Evolutionary conservation across 35 echinoderm and acorn worm genomes (phyloP).

Genomic region (Stichopus chloronotus): DNA sequence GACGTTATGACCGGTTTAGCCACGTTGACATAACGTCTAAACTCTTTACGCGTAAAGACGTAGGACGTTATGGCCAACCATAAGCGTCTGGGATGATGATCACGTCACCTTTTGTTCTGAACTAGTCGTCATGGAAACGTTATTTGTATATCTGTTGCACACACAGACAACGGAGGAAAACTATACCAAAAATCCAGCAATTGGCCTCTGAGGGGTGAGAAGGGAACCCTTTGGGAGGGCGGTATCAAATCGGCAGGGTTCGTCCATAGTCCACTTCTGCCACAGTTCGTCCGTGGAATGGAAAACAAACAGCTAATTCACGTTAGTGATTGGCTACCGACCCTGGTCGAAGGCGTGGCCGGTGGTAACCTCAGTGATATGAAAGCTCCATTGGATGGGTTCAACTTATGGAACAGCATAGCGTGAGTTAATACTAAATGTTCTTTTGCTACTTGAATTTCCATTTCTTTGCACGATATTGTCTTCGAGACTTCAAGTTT

Average conservation of each 20-base stretch:
- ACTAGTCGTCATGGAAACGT: too few species aligned
- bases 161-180: slow-evolving; percentile 62
- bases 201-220: slow-evolving; percentile 78
- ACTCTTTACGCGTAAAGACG: too few species aligned
- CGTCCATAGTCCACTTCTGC: slow-evolving; percentile 70
- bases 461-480: too few species aligned
- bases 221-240: slow-evolving; percentile 82
- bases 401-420: slow-evolving; percentile 58
- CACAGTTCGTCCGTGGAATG: slow-evolving; percentile 60
- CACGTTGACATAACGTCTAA: too few species aligned
- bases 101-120: too few species aligned
- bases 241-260: slow-evolving; percentile 69
- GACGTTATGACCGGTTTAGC: too few species aligned
- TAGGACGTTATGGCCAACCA: too few species aligned
- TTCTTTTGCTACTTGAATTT: neutral
- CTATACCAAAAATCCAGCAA: slow-evolving; percentile 49
- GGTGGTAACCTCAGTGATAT: slow-evolving; percentile 44
- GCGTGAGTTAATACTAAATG: slow-evolving; percentile 20
- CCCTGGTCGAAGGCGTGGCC: slow-evolving; percentile 82
- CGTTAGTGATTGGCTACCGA: slow-evolving; percentile 90
- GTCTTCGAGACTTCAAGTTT: too few species aligned
- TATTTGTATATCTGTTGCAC: too few species aligned
- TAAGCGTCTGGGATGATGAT: too few species aligned
- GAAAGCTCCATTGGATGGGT: slow-evolving; percentile 44
- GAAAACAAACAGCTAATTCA: slow-evolving; percentile 75